A percentile compares a stretch with the other conserved stretches of the same genome.
Conservation (phyloP, 37 sponge, comb jelly and placozoan genomes). For the Axinella damicornis region DNA sequence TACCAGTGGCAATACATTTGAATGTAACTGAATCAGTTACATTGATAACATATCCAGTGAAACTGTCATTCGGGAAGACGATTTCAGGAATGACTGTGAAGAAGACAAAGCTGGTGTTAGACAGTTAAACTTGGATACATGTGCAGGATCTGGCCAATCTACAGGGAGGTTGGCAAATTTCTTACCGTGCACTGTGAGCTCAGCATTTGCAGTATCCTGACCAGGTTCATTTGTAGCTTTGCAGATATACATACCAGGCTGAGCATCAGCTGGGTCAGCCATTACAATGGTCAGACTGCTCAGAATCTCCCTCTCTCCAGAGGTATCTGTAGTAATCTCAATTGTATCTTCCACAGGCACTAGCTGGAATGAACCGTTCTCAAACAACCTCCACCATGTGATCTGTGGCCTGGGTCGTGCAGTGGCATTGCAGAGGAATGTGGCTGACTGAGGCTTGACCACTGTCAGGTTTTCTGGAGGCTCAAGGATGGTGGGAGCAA, state of each 20-base stretch:
- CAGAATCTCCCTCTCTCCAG: no score
- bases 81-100: neutral
- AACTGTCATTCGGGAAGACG: no score
- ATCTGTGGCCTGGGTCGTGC: slow-evolving; percentile 51
- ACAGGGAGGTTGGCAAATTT: no score
- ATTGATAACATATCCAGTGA: slow-evolving; percentile 9
- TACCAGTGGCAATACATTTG: slow-evolving; percentile 66
- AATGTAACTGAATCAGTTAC: slow-evolving; percentile 33
- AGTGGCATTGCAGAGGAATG: slow-evolving; percentile 48
- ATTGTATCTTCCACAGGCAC: no score
- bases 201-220: slow-evolving; percentile 1
- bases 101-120: no score
- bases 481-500: slow-evolving; percentile 50
- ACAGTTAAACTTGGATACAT: neutral
- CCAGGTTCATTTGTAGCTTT: slow-evolving; percentile 53
- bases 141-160: neutral
- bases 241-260: slow-evolving; percentile 60
- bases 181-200: slow-evolving; percentile 66
- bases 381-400: slow-evolving; percentile 62
- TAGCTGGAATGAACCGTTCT: no score
- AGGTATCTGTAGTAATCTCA: no score
- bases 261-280: neutral
- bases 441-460: slow-evolving; percentile 32
- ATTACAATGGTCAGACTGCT: no score
- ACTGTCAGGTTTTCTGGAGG: slow-evolving; percentile 32